Percentiles rank a stretch among this genome's conserved stretches.
Conservation (phyloP, 2,888 invertebrate species). For the Folsomia manolachei region DNA sequence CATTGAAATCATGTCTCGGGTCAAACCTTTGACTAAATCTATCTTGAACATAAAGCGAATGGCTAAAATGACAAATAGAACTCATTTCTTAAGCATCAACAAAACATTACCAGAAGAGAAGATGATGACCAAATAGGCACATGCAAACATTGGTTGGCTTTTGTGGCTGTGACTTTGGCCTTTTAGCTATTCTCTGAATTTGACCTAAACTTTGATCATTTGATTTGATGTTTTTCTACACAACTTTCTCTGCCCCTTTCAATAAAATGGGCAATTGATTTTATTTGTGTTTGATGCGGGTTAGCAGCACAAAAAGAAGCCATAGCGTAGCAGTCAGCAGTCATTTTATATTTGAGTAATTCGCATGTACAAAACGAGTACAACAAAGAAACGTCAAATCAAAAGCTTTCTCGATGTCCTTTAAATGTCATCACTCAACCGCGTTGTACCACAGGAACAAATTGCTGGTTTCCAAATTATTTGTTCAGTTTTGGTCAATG, state of each 20-base stretch:
- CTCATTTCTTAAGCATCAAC: neutral
- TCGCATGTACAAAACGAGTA: neutral
- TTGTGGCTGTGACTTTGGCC: neutral
- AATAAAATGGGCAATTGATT: neutral
- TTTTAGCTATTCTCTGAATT: neutral
- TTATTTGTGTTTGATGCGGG: neutral
- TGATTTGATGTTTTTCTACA: neutral
- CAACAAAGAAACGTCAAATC: neutral
- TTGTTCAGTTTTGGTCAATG: neutral
- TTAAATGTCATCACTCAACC: conserved; percentile 1
- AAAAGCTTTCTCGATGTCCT: neutral
- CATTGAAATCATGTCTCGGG: neutral
- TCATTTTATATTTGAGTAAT: neutral
- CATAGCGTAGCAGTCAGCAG: no score
- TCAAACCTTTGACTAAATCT: neutral
- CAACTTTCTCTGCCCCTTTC: no score
- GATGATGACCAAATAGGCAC: neutral
- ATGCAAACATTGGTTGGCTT: no score
- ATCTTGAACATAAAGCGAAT: neutral
- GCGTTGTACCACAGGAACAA: neutral
- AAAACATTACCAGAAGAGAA: neutral
- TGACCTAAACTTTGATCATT: neutral
- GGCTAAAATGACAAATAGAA: neutral
- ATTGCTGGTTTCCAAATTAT: no score
- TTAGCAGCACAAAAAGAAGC: no score